Conservation (phyloP, 2,797 vertebrate species). For the Neopelma chrysocephalum region DNA sequence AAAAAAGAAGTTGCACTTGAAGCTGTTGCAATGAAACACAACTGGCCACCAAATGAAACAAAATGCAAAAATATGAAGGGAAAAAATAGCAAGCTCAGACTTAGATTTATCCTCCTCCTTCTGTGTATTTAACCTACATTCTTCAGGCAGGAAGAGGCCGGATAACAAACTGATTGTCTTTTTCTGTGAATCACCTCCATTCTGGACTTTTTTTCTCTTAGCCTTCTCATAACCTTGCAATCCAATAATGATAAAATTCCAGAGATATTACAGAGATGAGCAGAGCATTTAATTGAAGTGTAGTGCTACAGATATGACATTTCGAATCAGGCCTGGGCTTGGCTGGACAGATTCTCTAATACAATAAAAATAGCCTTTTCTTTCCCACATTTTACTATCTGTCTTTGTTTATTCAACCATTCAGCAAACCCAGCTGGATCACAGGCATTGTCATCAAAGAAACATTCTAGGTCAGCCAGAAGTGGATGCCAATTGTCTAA, state of each 20-base stretch:
- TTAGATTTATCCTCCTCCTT: not conserved
- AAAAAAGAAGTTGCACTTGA: not conserved
- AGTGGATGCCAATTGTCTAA: slow-evolving; percentile 62
- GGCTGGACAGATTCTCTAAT: not conserved
- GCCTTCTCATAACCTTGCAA: slow-evolving; percentile 37
- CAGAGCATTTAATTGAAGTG: not conserved
- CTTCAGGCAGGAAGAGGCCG: not conserved
- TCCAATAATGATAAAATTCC: slow-evolving; percentile 43
- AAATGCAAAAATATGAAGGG: not conserved
- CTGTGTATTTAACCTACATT: not conserved
- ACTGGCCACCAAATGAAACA: not conserved
- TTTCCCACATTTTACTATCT: slow-evolving; percentile 61
- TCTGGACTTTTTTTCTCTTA: not conserved
- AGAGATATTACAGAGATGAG: not conserved
- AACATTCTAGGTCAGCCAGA: slow-evolving; percentile 55
- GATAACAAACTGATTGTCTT: not conserved
- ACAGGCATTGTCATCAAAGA: slow-evolving; percentile 62
- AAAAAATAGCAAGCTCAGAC: not conserved
- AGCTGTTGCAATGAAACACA: not conserved
- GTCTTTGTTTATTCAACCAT: slow-evolving; percentile 66
- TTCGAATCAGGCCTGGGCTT: not conserved
- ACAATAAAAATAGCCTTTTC: slow-evolving; percentile 19
- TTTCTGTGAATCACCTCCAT: not conserved
- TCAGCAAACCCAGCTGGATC: slow-evolving; percentile 65
- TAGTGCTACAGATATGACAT: slow-evolving; percentile 14